Conservation (phyloP, 2,888 invertebrate genomes). For the Pyrrhosoma nymphula region DNA sequence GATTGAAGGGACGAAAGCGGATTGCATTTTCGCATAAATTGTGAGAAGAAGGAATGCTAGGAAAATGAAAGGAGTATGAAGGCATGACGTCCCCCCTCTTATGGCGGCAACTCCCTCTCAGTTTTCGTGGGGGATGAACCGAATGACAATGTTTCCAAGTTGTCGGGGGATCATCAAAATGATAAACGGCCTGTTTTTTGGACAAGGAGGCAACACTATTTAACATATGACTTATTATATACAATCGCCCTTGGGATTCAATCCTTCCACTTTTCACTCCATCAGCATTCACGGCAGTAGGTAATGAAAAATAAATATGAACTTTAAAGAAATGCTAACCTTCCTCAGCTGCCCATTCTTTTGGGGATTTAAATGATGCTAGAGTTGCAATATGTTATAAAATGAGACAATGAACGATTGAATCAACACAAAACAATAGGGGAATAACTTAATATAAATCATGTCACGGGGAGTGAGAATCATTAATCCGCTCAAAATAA, state of each 20-base stretch:
- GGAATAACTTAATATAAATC: not conserved
- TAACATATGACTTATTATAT: not conserved
- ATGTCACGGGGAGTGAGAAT: too few relatives aligned
- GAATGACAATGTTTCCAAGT: not conserved
- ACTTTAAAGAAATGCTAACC: not conserved
- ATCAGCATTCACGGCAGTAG: not conserved
- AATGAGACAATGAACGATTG: not conserved
- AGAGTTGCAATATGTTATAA: not conserved
- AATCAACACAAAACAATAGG: not conserved
- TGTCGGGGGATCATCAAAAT: not conserved
- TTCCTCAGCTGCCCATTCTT: not conserved
- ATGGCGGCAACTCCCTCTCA: not conserved
- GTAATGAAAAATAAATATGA: not conserved
- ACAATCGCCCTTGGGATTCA: not conserved
- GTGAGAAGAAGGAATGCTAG: not conserved
- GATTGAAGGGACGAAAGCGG: not conserved
- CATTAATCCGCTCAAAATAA: too few relatives aligned
- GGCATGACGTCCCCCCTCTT: not conserved
- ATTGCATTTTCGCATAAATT: constrained; percentile 14
- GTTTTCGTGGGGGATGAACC: not conserved
- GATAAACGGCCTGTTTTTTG: not conserved
- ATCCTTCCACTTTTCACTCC: not conserved
- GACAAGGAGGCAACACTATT: not conserved
- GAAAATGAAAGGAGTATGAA: not conserved
- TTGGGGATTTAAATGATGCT: not conserved